Conservation (phyloP, 2,888 invertebrate species). For the Hirtodrosophila histrioides region DNA sequence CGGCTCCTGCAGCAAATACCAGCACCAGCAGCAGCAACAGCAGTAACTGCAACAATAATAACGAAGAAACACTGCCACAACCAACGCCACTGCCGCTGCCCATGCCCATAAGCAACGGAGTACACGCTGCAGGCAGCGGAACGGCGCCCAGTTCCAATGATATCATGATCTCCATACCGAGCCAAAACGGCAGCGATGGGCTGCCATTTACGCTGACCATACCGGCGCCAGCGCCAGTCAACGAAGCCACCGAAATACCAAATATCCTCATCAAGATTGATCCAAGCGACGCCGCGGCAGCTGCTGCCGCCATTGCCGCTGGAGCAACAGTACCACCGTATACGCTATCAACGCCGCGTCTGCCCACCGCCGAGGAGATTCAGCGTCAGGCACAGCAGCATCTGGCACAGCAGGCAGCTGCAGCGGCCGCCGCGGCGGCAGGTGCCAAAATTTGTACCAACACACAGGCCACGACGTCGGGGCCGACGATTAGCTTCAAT, state of each 20-base stretch:
- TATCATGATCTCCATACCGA: slow-evolving; percentile 85
- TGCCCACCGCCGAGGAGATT: slow-evolving; percentile 83
- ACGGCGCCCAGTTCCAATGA: slow-evolving; percentile 58
- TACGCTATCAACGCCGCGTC: slow-evolving; percentile 84
- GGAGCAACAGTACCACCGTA: slow-evolving; percentile 80
- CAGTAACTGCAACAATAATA: slow-evolving; percentile 25
- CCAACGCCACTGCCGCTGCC: slow-evolving; percentile 12
- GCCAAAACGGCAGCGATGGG: slow-evolving; percentile 82
- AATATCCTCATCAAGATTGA: slow-evolving; percentile 84
- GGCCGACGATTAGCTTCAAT: slow-evolving; percentile 71
- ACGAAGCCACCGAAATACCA: slow-evolving; percentile 76
- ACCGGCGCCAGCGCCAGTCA: slow-evolving; percentile 74
- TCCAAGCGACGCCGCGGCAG: slow-evolving; percentile 74
- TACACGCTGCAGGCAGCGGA: slow-evolving; percentile 8
- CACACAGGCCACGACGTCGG: slow-evolving; percentile 23
- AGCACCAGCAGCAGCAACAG: slow-evolving; percentile 35
- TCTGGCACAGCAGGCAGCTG: slow-evolving; percentile 77
- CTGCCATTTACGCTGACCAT: slow-evolving; percentile 84
- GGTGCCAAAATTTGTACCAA: slow-evolving; percentile 16
- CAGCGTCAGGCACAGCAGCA: slow-evolving; percentile 82
- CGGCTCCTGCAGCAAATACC: slow-evolving; percentile 18
- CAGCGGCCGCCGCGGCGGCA: slow-evolving; percentile 69
- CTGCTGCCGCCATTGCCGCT: slow-evolving; percentile 43
- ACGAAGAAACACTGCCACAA: slow-evolving; percentile 37
- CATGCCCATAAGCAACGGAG: slow-evolving; percentile 27